A percentile compares a stretch with the other conserved stretches of the same genome.
Conservation (phyloP, 2,888 invertebrate genomes). For the Drosophila picticornis region DNA sequence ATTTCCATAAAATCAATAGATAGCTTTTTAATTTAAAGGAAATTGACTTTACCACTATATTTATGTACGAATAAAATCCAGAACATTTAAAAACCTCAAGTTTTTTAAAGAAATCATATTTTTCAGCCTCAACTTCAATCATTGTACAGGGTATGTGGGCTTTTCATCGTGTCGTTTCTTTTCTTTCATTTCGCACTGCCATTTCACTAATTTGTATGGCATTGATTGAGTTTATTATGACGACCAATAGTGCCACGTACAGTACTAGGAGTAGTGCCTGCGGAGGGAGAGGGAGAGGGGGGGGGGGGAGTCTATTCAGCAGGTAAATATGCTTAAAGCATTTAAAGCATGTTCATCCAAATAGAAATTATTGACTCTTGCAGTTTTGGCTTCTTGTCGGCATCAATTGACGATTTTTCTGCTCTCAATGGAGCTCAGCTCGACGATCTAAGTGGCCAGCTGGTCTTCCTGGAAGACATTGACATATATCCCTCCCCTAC, state of each 20-base stretch:
- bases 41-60: neutral
- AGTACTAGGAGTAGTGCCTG: neutral
- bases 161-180: conserved; percentile 4
- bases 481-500: neutral
- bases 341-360: conserved; percentile 24
- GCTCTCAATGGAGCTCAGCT: neutral
- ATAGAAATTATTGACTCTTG: conserved; percentile 33
- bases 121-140: neutral
- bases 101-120: neutral
- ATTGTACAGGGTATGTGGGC: neutral
- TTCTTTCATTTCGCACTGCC: conserved; percentile 9
- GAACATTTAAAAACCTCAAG: neutral
- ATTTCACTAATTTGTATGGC: conserved; percentile 42
- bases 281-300: neutral
- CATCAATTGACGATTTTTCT: conserved; percentile 22
- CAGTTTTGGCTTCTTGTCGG: conserved; percentile 30
- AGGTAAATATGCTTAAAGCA: conserved; percentile 16
- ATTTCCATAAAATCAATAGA: too few species aligned
- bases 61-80: neutral
- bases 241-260: conserved; percentile 72
- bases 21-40: neutral
- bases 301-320: conserved; percentile 1
- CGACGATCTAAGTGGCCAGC: neutral
- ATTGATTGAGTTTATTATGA: conserved; percentile 50
- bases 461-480: conserved; percentile 44